A percentile compares a stretch with the other conserved stretches of the same genome.
Conservation (phyloP, 2,797 vertebrate genomes). For the Chelmon rostratus region DNA sequence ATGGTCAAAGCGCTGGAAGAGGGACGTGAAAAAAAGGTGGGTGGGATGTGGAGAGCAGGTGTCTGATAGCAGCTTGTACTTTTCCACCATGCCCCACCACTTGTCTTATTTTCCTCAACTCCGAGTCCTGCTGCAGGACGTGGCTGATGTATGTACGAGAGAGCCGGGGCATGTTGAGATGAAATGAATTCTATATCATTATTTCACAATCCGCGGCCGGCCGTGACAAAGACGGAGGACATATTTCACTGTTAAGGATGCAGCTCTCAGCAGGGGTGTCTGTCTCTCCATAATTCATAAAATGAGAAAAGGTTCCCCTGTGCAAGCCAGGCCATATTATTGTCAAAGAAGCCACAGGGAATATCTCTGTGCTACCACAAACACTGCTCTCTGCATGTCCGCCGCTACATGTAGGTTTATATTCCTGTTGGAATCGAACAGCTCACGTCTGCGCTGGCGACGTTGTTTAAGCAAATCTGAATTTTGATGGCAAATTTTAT, state of each 20-base stretch:
- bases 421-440: slow-evolving; percentile 25
- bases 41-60: slow-evolving; percentile 66
- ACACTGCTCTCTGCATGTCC: slow-evolving; percentile 32
- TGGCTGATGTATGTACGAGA: slow-evolving; percentile 92
- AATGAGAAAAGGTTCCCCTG: slow-evolving; percentile 76
- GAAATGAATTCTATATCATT: slow-evolving; percentile 95
- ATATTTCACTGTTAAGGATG: slow-evolving; percentile 90
- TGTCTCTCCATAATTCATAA: slow-evolving; percentile 85
- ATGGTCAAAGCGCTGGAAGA: slow-evolving; percentile 51
- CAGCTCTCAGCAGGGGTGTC: slow-evolving; percentile 79
- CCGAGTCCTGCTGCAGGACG: slow-evolving; percentile 92
- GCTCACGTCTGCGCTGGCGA: background rate
- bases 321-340: slow-evolving; percentile 69
- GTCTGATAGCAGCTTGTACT: slow-evolving; percentile 88
- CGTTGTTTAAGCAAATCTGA: slow-evolving; percentile 22
- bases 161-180: slow-evolving; percentile 88
- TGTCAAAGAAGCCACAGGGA: slow-evolving; percentile 71
- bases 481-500: slow-evolving; percentile 24
- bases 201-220: slow-evolving; percentile 87
- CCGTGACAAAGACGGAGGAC: slow-evolving; percentile 86
- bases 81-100: slow-evolving; percentile 69
- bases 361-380: slow-evolving; percentile 52
- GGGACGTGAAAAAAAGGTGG: slow-evolving; percentile 31
- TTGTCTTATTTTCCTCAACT: slow-evolving; percentile 83
- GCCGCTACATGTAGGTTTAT: slow-evolving; percentile 36